A percentile compares a stretch with the other conserved stretches of the same genome.
phyloP scores from a whole-genome alignment of 2,888 invertebrate species.

The Nemotelus pantherinus region DNA sequence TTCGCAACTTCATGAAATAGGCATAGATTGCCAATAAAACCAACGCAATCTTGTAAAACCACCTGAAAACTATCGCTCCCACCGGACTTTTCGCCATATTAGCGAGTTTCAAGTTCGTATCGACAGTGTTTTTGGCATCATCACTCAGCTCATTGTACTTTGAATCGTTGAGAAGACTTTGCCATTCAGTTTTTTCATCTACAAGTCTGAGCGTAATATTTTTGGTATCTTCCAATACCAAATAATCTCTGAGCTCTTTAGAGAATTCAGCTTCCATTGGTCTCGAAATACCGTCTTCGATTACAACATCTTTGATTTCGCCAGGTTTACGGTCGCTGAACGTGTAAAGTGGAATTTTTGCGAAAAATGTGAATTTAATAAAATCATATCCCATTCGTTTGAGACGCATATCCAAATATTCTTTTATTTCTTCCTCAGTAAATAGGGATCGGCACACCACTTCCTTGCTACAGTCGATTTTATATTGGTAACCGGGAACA shows the following conservation, averaged over 20 bases:
- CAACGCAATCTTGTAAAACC: too few species aligned
- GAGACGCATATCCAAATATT: neutral
- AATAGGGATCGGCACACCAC: slow-evolving; percentile 44
- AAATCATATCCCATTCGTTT: neutral
- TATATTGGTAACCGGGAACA: slow-evolving; percentile 52
- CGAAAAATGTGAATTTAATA: neutral
- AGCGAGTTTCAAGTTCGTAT: too few species aligned
- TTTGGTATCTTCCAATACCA: neutral
- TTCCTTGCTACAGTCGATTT: slow-evolving; percentile 40
- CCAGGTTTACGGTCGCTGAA: slow-evolving; percentile 35
- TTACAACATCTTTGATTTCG: slow-evolving; percentile 4
- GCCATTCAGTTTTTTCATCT: slow-evolving; percentile 41
- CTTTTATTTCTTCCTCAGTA: slow-evolving; percentile 45
- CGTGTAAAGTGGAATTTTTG: slow-evolving; percentile 2
- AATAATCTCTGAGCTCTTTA: neutral
- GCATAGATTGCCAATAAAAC: too few species aligned
- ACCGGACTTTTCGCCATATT: too few species aligned
- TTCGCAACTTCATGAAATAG: too few species aligned
- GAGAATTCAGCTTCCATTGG: slow-evolving; percentile 8
- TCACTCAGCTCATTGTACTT: slow-evolving; percentile 47
- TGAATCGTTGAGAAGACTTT: slow-evolving; percentile 42
- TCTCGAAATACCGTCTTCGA: neutral
- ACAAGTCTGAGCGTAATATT: slow-evolving; percentile 3
- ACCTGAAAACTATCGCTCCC: too few species aligned
- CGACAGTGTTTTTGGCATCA: too few species aligned